A percentile compares a stretch with the other conserved stretches of the same genome.
These are phyloP conservation scores for Phrynocephalus forsythii DNA, from an alignment of 2,797 vertebrate genomes.

Conservation along the genomic window DNA sequence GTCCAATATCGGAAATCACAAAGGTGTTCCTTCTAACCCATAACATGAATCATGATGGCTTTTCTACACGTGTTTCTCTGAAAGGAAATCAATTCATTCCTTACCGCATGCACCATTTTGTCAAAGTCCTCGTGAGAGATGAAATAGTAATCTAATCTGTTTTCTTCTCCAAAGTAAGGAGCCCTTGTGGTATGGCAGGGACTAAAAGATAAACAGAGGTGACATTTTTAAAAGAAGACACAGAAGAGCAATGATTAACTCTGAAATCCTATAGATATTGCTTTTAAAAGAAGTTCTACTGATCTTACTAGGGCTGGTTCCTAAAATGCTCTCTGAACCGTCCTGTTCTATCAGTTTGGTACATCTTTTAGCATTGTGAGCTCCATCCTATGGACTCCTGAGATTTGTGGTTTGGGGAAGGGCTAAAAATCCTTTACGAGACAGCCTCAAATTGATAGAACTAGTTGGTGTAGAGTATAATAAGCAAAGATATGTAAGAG, in stretches of 20 bases:
- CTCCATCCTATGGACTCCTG: too few relatives aligned
- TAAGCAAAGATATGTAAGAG: too few relatives aligned
- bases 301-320: background rate
- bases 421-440: too few relatives aligned
- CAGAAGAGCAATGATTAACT: fast-evolving
- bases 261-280: background rate
- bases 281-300: background rate
- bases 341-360: too few relatives aligned
- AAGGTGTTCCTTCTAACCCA: fast-evolving
- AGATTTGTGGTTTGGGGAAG: too few relatives aligned
- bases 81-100: constrained; percentile 35
- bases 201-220: constrained; percentile 76
- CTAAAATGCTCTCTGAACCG: background rate
- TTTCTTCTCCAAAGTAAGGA: constrained; percentile 88
- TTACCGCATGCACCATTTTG: constrained; percentile 84
- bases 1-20: background rate
- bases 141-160: constrained; percentile 91
- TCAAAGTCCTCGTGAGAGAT: constrained; percentile 87
- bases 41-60: background rate
- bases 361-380: too few relatives aligned
- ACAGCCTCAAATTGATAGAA: too few relatives aligned
- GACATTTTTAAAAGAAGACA: constrained; percentile 28
- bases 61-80: background rate
- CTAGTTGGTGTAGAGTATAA: too few relatives aligned
- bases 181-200: constrained; percentile 90